Conservation (phyloP, 2,888 invertebrate genomes). For the Coenonympha glycerion region DNA sequence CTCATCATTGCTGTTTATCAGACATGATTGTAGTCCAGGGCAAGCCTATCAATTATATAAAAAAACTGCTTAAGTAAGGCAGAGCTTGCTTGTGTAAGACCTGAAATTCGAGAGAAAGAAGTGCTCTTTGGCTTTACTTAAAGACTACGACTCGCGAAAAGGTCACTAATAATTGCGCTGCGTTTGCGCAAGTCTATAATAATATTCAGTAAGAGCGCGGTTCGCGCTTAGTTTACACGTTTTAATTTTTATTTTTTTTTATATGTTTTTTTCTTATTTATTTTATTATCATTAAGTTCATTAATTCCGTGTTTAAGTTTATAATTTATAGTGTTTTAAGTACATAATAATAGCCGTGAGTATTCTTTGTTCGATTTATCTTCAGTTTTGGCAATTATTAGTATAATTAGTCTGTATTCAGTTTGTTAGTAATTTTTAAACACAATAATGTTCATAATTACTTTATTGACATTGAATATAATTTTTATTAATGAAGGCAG, state of each 20-base stretch:
- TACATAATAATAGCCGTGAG: not conserved
- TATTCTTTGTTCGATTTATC: not conserved
- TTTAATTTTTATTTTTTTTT: not conserved
- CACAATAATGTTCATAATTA: not conserved
- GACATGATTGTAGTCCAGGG: too few relatives aligned
- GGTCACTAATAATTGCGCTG: too few relatives aligned
- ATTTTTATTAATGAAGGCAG: not conserved
- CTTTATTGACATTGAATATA: not conserved
- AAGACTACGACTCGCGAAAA: constrained; percentile 17
- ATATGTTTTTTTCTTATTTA: constrained; percentile 2
- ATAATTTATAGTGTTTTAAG: not conserved
- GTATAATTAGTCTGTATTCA: too few relatives aligned
- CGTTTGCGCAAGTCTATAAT: constrained; percentile 18
- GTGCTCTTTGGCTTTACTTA: not conserved
- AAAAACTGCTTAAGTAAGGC: too few relatives aligned
- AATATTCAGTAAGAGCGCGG: constrained; percentile 28
- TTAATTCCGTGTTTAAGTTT: not conserved
- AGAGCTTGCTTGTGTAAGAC: too few relatives aligned
- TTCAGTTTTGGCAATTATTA: not conserved
- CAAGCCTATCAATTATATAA: too few relatives aligned
- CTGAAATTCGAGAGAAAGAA: constrained; percentile 7
- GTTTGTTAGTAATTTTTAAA: not conserved
- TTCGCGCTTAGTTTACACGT: constrained; percentile 22
- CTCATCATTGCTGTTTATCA: too few relatives aligned
- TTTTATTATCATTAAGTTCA: not conserved